Conservation (phyloP, 2,888 invertebrate species). For the Cyaniris semiargus region DNA sequence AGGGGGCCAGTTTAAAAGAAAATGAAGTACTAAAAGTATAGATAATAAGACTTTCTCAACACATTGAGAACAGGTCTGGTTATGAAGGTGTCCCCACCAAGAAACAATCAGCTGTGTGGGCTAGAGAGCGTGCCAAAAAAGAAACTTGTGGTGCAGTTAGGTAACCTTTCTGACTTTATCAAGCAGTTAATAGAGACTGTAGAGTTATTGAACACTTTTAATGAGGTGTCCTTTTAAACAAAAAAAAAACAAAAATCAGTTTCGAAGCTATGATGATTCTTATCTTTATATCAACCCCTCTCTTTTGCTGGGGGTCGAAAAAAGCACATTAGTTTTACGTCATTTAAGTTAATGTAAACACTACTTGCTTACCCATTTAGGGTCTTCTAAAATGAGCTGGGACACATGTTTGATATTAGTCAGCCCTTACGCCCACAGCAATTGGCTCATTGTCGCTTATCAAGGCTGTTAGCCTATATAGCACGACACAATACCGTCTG, state of each 20-base stretch:
- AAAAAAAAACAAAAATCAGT: not conserved
- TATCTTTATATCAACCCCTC: not conserved
- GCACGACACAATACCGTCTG: conserved; percentile 75
- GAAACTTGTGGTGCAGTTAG: too few species aligned
- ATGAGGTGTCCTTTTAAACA: not conserved
- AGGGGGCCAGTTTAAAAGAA: too few species aligned
- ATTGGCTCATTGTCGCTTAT: conserved; percentile 65
- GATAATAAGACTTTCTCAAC: too few species aligned
- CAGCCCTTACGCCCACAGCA: conserved; percentile 56
- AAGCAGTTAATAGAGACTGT: not conserved
- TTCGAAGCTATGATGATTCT: too few species aligned
- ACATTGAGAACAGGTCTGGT: not conserved
- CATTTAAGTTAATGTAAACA: not conserved
- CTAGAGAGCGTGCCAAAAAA: too few species aligned
- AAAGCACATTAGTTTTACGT: not conserved
- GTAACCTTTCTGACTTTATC: not conserved
- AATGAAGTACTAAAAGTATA: too few species aligned
- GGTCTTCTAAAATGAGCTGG: not conserved
- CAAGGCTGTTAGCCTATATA: conserved; percentile 55
- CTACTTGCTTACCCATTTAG: not conserved
- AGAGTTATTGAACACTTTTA: not conserved
- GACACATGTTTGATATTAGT: not conserved
- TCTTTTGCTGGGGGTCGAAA: not conserved
- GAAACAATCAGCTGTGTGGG: too few species aligned
- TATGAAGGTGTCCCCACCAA: too few species aligned